Evolutionary conservation across 2,113 vertebrate genomes (phyloP).

Genomic region (Saccopteryx bilineata): DNA sequence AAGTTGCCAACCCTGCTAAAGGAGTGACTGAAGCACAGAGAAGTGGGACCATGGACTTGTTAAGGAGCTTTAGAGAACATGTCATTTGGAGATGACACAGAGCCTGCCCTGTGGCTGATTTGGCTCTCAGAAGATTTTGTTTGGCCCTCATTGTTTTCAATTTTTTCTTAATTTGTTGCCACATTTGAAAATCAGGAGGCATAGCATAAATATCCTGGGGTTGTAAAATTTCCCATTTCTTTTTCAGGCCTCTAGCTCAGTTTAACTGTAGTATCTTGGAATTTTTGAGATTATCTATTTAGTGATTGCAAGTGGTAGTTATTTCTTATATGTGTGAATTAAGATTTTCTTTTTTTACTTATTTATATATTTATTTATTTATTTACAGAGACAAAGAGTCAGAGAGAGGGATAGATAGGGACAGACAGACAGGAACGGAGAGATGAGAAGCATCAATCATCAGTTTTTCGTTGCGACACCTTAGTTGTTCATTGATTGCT

Average conservation of each 20-base stretch:
- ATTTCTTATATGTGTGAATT: conserved; percentile 12
- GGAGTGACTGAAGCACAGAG: background rate
- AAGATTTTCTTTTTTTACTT: conserved; percentile 4
- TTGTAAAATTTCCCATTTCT: background rate
- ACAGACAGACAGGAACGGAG: too few species aligned
- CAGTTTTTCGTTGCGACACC: too few species aligned
- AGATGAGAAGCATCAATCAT: too few species aligned
- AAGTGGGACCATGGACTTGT: background rate
- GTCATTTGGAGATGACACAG: background rate
- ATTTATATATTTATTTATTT: too few species aligned
- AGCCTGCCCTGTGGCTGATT: background rate
- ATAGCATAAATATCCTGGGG: background rate
- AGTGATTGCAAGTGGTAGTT: background rate
- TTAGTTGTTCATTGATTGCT: too few species aligned
- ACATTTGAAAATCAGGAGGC: conserved; percentile 1
- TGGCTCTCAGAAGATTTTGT: background rate
- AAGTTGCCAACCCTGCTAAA: background rate
- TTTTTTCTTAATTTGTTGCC: background rate
- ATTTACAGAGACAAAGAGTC: too few species aligned
- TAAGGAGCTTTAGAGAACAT: background rate
- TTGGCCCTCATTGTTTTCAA: background rate
- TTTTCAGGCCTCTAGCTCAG: background rate
- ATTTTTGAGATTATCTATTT: background rate
- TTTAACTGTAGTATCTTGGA: background rate
- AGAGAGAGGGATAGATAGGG: too few species aligned